A percentile compares a stretch with the other conserved stretches of the same genome.
phyloP scores from a whole-genome alignment of 2,797 vertebrate genomes.

The Cirrhinus molitorella region DNA sequence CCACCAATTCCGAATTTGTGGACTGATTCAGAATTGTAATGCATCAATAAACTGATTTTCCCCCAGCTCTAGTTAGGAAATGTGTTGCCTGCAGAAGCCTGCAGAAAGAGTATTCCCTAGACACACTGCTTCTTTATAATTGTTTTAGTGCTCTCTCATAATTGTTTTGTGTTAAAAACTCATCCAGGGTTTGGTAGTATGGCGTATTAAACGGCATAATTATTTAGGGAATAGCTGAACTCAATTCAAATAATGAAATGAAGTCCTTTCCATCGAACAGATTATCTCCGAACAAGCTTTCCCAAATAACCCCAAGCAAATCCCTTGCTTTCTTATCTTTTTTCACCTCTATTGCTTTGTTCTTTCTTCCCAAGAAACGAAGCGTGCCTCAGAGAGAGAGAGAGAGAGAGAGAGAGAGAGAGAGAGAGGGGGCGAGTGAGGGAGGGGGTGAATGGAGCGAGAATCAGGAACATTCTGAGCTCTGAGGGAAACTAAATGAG shows the following conservation, averaged over 20 bases:
- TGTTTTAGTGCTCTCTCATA: conserved; percentile 26
- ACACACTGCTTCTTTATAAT: not conserved
- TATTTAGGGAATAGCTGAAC: conserved; percentile 36
- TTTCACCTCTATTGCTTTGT: conserved; percentile 20
- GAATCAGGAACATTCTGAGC: conserved; percentile 30
- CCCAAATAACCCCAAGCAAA: conserved; percentile 40
- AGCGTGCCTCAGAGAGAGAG: not conserved
- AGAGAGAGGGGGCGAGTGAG: not conserved
- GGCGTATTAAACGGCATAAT: conserved; percentile 32
- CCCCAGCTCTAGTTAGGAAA: conserved; percentile 19
- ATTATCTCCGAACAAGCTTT: conserved; percentile 45
- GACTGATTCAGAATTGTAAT: not conserved
- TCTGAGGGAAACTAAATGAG: conserved; percentile 15
- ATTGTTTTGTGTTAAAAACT: conserved; percentile 34
- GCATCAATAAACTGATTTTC: not conserved
- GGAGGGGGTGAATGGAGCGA: not conserved
- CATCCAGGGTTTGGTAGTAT: conserved; percentile 18
- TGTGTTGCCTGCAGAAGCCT: not conserved
- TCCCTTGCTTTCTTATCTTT: conserved; percentile 38
- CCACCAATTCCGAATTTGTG: no score
- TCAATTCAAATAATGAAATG: conserved; percentile 36
- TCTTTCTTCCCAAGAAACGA: conserved; percentile 12
- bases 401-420: no score
- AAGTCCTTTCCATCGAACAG: conserved; percentile 15
- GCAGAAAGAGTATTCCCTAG: not conserved